These are phyloP conservation scores for Nothocercus nigrocapillus DNA, from an alignment of 2,113 vertebrate genomes.

Conservation along the genomic window DNA sequence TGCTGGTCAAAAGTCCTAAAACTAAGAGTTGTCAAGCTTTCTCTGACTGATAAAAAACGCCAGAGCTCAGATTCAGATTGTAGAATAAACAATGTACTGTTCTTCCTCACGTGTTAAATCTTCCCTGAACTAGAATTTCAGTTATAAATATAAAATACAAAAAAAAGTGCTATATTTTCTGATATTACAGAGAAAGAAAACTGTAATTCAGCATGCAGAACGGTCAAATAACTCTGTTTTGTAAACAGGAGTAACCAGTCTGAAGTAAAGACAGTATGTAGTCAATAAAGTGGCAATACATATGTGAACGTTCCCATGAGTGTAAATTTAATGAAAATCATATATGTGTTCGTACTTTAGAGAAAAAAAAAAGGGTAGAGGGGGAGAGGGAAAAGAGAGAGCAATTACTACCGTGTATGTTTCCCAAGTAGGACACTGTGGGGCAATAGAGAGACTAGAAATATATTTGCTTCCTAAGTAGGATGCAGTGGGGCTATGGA, in stretches of 20 bases:
- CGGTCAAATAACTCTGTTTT: background rate
- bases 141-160: too few relatives aligned
- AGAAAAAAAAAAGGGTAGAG: background rate
- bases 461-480: background rate
- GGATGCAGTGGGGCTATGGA: background rate
- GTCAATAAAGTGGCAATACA: background rate
- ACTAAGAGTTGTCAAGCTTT: too few relatives aligned
- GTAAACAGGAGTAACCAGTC: background rate
- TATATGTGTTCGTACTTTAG: background rate
- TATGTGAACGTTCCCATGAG: background rate
- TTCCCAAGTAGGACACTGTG: too few relatives aligned
- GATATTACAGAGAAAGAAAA: background rate
- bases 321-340: constrained; percentile 6
- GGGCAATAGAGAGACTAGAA: background rate
- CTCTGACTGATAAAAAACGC: too few relatives aligned
- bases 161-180: background rate
- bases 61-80: too few relatives aligned
- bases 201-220: background rate
- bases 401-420: too few relatives aligned
- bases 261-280: background rate
- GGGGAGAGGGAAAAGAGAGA: too few relatives aligned
- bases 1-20: background rate
- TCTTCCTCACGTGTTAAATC: too few relatives aligned
- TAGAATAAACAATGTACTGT: too few relatives aligned
- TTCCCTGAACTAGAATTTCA: background rate